Evolutionary conservation across 2,888 invertebrate genomes (phyloP), one percentile per base, ranked within the genome.

Genomic region (Dexiosoma caninum): DNA sequence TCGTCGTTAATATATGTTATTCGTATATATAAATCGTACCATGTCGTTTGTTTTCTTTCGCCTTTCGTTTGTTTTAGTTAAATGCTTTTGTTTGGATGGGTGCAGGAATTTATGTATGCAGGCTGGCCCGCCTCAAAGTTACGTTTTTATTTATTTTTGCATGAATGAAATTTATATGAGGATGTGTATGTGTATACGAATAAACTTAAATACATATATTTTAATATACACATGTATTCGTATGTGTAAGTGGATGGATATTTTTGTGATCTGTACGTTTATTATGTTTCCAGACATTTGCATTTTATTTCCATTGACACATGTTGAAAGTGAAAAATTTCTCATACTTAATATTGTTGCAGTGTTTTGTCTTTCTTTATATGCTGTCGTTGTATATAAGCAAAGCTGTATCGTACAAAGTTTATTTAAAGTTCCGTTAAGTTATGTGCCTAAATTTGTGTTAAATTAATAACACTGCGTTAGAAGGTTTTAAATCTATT

Each of bases 111-210:
- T 6, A 2, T 44, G 23, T 46, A 16, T 30, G 5, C 32, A 9
- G 44, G 44, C 23, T 30, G 27, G 14, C 14, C 40, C 37, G 40
- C 40, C 16, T 59, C 12, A 27, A 59, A 23, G n/a, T n/a, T 55
- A 37, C 37, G 6, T 57, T 44, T 0, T 12, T 23, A 9, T 72
- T 21, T 21, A 1, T 1, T 14, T 21, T 46, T 66, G 46, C 30
- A 59, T 75, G 67, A 75, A 75, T 75, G 75, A 75, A 67, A 51
- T 75, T 46, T 59, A 19, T 10, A 23, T n/a, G 27, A 27, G 4
- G 3, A 23, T 49, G 10, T 46, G 12, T n/a, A 4, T 8, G 9
- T 32, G 3, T 35, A 8, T n/a, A 12, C 30, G 6, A 7, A n/a
- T 32, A 19, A 12, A 44, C 4, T 14, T 14, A 30, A 30, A n/a